phyloP scores from a whole-genome alignment of 2,888 invertebrate genomes.

The Diachrysia chrysitis region DNA sequence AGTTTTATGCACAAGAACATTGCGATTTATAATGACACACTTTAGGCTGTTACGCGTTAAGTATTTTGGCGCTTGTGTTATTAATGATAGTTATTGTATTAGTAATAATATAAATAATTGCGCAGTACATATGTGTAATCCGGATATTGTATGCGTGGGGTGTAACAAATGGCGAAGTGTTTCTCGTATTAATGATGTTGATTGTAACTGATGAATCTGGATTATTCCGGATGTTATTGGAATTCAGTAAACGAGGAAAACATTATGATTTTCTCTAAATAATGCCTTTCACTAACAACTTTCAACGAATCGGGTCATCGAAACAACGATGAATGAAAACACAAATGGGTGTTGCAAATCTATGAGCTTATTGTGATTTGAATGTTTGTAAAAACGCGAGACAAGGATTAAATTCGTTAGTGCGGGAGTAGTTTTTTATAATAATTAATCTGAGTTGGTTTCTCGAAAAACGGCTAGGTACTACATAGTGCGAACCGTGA shows the following conservation, averaged over 20 bases:
- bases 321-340: no score
- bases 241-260: not conserved
- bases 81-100: constrained; percentile 41
- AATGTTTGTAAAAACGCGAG: no score
- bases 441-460: no score
- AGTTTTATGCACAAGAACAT: constrained; percentile 29
- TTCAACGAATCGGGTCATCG: no score
- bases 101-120: constrained; percentile 6
- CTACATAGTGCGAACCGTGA: no score
- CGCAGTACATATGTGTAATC: constrained; percentile 3
- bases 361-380: no score
- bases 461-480: no score
- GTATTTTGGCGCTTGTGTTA: constrained; percentile 36
- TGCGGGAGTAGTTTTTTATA: no score
- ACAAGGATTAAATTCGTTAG: no score
- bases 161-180: not conserved
- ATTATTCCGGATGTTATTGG: not conserved
- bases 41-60: constrained; percentile 54
- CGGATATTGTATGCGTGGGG: not conserved
- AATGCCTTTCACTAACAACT: not conserved
- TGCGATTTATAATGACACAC: constrained; percentile 39
- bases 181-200: not conserved
- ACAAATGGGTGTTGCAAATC: no score
- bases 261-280: not conserved
- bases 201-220: not conserved